These are phyloP conservation scores for Pangasius djambal DNA, from an alignment of 2,797 vertebrate species.

Conservation along the genomic window DNA sequence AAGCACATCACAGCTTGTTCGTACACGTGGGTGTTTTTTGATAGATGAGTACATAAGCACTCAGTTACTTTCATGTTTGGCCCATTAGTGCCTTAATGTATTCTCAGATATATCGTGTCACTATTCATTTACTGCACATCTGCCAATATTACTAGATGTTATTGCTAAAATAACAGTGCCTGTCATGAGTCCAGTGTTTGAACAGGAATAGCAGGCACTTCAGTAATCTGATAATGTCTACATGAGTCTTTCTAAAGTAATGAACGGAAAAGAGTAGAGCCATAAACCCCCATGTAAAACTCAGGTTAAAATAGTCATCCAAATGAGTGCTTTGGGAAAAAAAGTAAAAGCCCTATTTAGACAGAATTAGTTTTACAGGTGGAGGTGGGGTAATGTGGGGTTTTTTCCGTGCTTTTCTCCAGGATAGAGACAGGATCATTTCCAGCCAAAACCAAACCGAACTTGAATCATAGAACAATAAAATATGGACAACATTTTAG, in stretches of 20 bases:
- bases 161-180: neutral
- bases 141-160: neutral
- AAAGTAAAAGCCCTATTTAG: neutral
- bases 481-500: neutral
- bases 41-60: neutral
- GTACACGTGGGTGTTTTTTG: neutral
- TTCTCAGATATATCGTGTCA: slow-evolving; percentile 4
- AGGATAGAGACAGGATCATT: neutral
- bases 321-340: neutral
- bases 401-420: neutral
- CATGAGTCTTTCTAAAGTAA: neutral
- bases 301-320: neutral
- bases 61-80: neutral
- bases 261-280: neutral
- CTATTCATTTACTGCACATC: slow-evolving; percentile 7
- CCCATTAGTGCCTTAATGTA: slow-evolving; percentile 6
- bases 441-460: neutral
- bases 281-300: neutral
- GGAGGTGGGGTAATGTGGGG: neutral
- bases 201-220: neutral
- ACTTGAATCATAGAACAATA: neutral
- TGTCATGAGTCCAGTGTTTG: neutral
- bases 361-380: neutral
- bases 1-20: neutral
- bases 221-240: neutral